Percentiles rank a stretch among this genome's conserved stretches.
Conservation (phyloP, 1,140 invertebrate genomes). For the Aporrectodea caliginosa region DNA sequence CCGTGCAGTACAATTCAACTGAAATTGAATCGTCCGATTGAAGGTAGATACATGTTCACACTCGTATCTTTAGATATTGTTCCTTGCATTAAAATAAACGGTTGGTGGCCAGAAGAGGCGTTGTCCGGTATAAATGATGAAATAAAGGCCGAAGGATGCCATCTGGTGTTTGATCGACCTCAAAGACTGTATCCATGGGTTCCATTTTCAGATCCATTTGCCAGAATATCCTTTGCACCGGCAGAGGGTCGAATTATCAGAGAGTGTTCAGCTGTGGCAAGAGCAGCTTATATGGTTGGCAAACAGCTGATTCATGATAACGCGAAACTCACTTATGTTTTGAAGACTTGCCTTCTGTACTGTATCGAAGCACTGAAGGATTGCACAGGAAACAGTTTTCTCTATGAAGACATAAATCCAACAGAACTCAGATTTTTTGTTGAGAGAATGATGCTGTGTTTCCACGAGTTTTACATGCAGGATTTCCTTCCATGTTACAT, state of each 20-base stretch:
- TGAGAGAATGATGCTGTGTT: too few species aligned
- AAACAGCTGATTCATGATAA: neutral
- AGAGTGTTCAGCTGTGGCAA: neutral
- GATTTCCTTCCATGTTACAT: too few species aligned
- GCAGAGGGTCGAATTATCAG: neutral
- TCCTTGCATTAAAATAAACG: neutral
- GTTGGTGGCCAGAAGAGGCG: neutral
- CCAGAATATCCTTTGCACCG: neutral
- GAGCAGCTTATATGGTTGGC: neutral
- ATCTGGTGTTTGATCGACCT: neutral
- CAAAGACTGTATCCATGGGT: neutral
- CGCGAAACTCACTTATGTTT: neutral
- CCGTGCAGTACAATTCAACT: too few species aligned
- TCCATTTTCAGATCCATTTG: neutral
- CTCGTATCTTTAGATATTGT: neutral
- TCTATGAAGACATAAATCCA: too few species aligned
- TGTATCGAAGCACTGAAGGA: neutral
- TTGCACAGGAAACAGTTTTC: too few species aligned
- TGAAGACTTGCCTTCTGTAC: neutral
- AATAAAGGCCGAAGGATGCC: neutral
- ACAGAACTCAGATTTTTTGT: too few species aligned
- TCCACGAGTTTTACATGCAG: too few species aligned
- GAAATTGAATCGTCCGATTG: neutral
- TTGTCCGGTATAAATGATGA: neutral
- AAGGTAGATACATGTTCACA: neutral